Evolutionary conservation across 2,797 vertebrate species (phyloP).

Genomic region (Sebastes baramenuke): DNA sequence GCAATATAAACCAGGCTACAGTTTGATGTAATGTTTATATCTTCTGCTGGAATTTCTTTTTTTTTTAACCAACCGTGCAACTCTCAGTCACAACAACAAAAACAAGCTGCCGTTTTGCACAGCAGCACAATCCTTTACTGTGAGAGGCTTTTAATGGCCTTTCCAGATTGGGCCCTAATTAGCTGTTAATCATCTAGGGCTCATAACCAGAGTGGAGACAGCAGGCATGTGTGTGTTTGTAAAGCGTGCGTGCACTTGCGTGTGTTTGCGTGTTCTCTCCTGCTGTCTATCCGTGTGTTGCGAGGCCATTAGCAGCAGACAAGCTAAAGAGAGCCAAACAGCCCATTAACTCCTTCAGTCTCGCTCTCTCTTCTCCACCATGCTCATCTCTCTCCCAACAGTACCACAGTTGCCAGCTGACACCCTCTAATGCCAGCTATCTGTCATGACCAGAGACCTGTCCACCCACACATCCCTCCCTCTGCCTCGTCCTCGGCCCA

Average conservation of each 20-base stretch:
- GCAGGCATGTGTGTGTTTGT: constrained; percentile 66
- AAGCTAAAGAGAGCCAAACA: constrained; percentile 82
- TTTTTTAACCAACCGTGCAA: constrained; percentile 19
- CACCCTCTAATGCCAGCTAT: constrained; percentile 89
- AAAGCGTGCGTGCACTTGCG: constrained; percentile 43
- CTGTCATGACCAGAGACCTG: constrained; percentile 81
- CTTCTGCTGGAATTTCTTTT: constrained; percentile 1
- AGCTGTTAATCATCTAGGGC: constrained; percentile 87
- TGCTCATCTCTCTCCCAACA: constrained; percentile 84
- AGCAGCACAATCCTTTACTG: constrained; percentile 75
- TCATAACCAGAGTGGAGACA: constrained; percentile 82
- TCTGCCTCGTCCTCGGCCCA: constrained; percentile 19
- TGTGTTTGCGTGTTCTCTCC: constrained; percentile 70
- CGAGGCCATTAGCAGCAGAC: constrained; percentile 82
- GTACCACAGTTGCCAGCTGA: constrained; percentile 88
- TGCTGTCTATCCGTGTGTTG: constrained; percentile 76
- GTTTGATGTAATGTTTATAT: constrained; percentile 50
- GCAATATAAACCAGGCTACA: constrained; percentile 37
- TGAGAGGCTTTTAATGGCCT: constrained; percentile 80
- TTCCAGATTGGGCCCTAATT: constrained; percentile 86
- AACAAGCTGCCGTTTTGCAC: constrained; percentile 71
- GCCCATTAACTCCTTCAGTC: constrained; percentile 82
- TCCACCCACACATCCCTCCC: constrained; percentile 78
- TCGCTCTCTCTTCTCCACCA: constrained; percentile 71
- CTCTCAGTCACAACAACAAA: constrained; percentile 63